Percentiles rank a stretch among this genome's conserved stretches.
phyloP scores from a whole-genome alignment of 2,888 invertebrate species.

The Plemyria rubiginata region DNA sequence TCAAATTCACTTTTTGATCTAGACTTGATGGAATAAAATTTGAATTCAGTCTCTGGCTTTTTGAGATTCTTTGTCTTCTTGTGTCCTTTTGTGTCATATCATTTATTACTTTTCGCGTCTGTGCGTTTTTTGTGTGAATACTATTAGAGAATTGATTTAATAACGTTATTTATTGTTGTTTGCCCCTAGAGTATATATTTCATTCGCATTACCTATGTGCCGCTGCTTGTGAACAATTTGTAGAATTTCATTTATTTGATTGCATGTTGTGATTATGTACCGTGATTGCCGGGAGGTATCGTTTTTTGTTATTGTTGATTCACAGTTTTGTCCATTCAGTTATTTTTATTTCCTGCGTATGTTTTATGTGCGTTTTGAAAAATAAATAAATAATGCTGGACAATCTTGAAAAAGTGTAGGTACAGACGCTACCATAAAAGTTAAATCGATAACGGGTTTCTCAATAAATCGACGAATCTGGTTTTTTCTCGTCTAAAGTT shows the following conservation, averaged over 20 bases:
- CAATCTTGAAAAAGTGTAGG: no score
- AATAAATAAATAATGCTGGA: no score
- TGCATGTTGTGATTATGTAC: constrained; percentile 25
- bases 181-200: constrained; percentile 3
- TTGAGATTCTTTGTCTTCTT: neutral
- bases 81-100: no score
- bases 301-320: constrained; percentile 13
- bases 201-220: constrained; percentile 6
- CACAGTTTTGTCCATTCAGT: constrained; percentile 7
- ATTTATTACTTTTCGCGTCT: neutral
- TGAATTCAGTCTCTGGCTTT: neutral
- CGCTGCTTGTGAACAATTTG: constrained; percentile 16
- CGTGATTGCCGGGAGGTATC: constrained; percentile 14
- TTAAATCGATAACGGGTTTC: neutral
- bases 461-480: neutral
- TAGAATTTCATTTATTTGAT: constrained; percentile 30
- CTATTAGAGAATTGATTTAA: neutral
- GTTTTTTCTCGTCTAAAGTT: neutral
- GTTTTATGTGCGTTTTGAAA: neutral
- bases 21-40: neutral
- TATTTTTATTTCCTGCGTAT: constrained; percentile 1
- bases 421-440: no score
- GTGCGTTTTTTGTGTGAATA: neutral
- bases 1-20: neutral
- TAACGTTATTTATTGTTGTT: neutral